Evolutionary conservation across 92 coral and sea anemone genomes (phyloP).

Genomic region (Siderastrea radians): DNA sequence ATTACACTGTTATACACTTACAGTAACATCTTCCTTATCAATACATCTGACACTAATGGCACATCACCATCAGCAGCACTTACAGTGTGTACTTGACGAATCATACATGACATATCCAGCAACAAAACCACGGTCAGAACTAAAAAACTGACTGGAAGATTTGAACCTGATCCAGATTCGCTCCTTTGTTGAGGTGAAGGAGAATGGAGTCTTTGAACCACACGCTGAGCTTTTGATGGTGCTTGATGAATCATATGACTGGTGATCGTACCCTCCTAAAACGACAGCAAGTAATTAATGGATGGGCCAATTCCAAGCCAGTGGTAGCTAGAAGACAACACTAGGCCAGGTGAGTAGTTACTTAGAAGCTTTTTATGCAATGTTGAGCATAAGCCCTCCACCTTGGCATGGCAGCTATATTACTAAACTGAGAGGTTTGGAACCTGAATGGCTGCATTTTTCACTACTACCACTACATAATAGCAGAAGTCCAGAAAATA

Average conservation of each 20-base stretch:
- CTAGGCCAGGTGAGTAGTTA: no score
- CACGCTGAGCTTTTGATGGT: conserved; percentile 57
- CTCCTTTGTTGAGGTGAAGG: conserved; percentile 48
- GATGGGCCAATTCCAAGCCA: conserved; percentile 6
- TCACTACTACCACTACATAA: no score
- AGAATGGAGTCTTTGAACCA: conserved; percentile 53
- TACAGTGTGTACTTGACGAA: conserved; percentile 9
- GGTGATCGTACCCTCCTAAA: neutral
- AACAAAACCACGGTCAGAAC: conserved; percentile 57
- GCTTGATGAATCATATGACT: conserved; percentile 45
- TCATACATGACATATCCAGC: conserved; percentile 71
- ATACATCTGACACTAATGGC: no score
- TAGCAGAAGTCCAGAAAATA: no score
- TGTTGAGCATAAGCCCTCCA: no score
- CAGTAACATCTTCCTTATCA: no score
- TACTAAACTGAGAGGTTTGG: no score
- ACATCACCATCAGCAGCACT: neutral
- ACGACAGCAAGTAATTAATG: conserved; percentile 6
- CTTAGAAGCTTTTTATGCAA: no score
- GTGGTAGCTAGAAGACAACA: no score
- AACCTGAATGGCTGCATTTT: no score
- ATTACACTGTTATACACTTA: no score
- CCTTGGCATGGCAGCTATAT: no score
- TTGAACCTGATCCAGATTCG: conserved; percentile 69
- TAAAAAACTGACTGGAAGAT: neutral